A percentile compares a stretch with the other conserved stretches of the same genome.
Conservation (phyloP, 2,113 vertebrate genomes). For the Acrocephalus arundinaceus region DNA sequence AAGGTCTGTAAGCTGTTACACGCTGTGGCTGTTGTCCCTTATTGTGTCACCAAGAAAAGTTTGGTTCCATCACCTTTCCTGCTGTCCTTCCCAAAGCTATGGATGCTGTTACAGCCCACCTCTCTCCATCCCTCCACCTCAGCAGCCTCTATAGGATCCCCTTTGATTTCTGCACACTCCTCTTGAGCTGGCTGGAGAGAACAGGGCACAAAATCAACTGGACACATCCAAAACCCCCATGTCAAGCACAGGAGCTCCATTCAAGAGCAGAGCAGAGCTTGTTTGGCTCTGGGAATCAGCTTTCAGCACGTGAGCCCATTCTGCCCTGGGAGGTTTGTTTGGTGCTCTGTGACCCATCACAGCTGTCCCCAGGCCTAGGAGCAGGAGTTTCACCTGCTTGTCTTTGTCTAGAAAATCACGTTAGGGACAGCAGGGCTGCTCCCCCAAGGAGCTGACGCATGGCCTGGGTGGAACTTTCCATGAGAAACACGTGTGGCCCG, state of each 20-base stretch:
- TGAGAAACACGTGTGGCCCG: background rate
- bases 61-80: background rate
- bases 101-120: background rate
- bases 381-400: background rate
- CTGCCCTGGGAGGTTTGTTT: background rate
- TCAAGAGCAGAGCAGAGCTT: background rate
- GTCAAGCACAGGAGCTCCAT: background rate
- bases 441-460: background rate
- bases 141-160: background rate
- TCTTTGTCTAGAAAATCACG: background rate
- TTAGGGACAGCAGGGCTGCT: background rate
- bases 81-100: background rate
- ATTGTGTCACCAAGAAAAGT: background rate
- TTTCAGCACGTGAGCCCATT: accelerated
- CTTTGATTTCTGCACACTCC: background rate
- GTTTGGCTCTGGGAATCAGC: background rate
- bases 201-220: background rate
- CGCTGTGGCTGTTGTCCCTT: background rate
- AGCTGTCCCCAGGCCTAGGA: background rate
- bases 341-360: background rate
- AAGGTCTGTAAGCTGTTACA: background rate
- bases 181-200: background rate
- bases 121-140: background rate
- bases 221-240: accelerated
- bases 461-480: conserved; percentile 28